These are phyloP conservation scores for Palloptera scutellata DNA, from an alignment of 2,888 invertebrate genomes.

Conservation along the genomic window DNA sequence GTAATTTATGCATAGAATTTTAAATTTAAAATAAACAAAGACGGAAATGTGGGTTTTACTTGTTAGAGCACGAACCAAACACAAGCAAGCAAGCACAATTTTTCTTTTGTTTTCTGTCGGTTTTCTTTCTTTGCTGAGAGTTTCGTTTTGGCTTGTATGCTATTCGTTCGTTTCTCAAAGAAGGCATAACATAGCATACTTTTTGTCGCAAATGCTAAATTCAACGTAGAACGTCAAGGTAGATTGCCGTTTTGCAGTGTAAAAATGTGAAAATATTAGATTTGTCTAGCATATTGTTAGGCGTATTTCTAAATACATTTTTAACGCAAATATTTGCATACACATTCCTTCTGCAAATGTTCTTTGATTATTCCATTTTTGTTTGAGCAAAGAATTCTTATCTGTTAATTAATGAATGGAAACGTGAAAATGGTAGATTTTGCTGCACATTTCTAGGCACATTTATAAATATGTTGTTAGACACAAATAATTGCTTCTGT, in stretches of 20 bases:
- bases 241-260: too few species aligned
- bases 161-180: conserved; percentile 5
- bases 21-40: conserved; percentile 36
- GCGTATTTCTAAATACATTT: too few species aligned
- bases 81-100: background rate
- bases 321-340: too few species aligned
- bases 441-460: conserved; percentile 9
- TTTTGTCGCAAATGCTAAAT: conserved; percentile 8
- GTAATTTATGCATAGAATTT: conserved; percentile 39
- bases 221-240: too few species aligned
- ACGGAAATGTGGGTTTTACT: conserved; percentile 3
- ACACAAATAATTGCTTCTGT: too few species aligned
- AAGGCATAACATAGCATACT: conserved; percentile 15
- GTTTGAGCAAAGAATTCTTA: too few species aligned
- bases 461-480: background rate
- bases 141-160: background rate
- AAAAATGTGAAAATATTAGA: too few species aligned
- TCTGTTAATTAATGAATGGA: too few species aligned
- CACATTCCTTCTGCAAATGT: too few species aligned
- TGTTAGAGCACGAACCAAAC: background rate
- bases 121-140: background rate
- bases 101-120: conserved; percentile 1
- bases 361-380: too few species aligned
- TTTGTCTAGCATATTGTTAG: too few species aligned
- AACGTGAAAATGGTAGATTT: background rate